Conservation (phyloP, 23 tunicate genomes). For the Oikopleura dioica region DNA sequence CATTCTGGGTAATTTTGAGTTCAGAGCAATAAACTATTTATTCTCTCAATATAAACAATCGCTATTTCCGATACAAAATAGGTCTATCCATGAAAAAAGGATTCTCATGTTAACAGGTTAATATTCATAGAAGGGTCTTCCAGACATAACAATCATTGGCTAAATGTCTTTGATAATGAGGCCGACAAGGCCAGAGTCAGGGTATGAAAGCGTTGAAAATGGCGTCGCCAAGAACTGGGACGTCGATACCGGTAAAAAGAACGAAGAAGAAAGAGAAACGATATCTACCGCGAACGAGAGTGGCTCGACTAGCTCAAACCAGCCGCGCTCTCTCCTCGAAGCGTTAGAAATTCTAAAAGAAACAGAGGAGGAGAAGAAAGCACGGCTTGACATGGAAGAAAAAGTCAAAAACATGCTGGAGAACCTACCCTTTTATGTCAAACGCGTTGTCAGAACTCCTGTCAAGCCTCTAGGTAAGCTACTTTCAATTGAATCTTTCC, state of each 20-base stretch:
- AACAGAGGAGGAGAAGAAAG: neutral
- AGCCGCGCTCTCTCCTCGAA: neutral
- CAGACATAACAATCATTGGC: too few species aligned
- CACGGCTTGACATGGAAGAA: neutral
- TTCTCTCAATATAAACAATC: too few species aligned
- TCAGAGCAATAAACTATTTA: too few species aligned
- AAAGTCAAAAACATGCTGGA: conserved; percentile 1
- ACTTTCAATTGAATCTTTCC: too few species aligned
- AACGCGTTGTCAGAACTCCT: neutral
- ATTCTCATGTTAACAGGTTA: too few species aligned
- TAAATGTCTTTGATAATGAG: too few species aligned
- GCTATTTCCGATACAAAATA: too few species aligned
- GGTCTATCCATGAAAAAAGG: too few species aligned
- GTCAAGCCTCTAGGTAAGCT: neutral
- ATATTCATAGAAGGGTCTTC: too few species aligned
- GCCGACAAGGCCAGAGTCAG: too few species aligned
- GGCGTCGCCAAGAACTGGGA: neutral
- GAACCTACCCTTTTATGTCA: neutral
- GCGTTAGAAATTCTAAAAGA: neutral
- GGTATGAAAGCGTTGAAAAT: too few species aligned
- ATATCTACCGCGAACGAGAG: neutral
- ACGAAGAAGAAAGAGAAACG: neutral
- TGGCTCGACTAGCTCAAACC: neutral
- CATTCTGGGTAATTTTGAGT: too few species aligned
- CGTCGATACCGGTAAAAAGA: neutral